Evolutionary conservation across 2,113 vertebrate species (phyloP), one percentile per base, ranked within the genome.

Genomic region (Mola mola): DNA sequence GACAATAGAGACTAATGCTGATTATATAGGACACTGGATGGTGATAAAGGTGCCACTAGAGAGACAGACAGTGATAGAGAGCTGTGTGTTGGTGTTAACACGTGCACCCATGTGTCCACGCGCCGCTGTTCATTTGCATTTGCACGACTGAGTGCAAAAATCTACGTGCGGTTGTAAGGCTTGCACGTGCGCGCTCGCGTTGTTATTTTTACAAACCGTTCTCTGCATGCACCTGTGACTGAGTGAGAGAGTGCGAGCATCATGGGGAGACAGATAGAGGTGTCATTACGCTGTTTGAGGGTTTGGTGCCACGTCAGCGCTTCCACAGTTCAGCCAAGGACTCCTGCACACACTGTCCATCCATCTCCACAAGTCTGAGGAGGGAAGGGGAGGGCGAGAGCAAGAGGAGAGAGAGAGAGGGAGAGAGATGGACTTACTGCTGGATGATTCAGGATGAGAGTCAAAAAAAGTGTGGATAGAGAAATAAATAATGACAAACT

Each of bases 261-360:
- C 72, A 59, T 17, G 49, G 52, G 57, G 73, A 85, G 87, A 89
- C 74, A 26, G 79, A 87, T 88, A 59, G 88, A 81, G 77, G 69
- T 72, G 78, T 87, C 86, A 75, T 66, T 41, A 38, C 46, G 52
- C 84, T 75, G 82, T 79, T 68, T 66, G 81, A 72, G 72, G 73
- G 81, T 78, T 67, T 68, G 69, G 76, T 33, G 60, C 79, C 83
- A 78, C 64, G 63, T 89, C 88, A 89, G 88, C 88, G 82, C 55
- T 87, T 85, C 44, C 75, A 29, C 72, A 65, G 84, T 86, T 87
- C 86, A 90, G 75, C 84, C 86, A 90, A 90, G 88, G 88, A 90
- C 88, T 88, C 66, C 41, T 52, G 74, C 64, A 56, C 77, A 51
- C 72, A 33, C 52, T 67, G 69, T 87, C 83, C 70, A 85, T 88